Evolutionary conservation across 2,113 vertebrate genomes (phyloP).

Genomic region (Gymnarchus niloticus): DNA sequence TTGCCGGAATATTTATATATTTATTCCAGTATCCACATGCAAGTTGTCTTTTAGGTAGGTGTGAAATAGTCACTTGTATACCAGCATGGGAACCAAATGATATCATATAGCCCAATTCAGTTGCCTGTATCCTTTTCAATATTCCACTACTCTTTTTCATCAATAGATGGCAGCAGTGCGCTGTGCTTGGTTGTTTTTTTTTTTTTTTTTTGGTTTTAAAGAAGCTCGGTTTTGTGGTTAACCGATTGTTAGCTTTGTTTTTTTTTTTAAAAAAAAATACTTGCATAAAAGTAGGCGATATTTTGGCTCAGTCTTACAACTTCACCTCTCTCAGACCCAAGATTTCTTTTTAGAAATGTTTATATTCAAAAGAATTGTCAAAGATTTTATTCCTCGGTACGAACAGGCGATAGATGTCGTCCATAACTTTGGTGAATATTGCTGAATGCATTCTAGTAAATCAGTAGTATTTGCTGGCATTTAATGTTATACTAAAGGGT

Average conservation of each 20-base stretch:
- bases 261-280: background rate
- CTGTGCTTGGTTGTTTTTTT: background rate
- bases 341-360: background rate
- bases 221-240: background rate
- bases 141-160: background rate
- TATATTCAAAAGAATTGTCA: background rate
- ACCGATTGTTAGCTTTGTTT: no score
- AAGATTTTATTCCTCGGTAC: no score
- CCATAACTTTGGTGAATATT: background rate
- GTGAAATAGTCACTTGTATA: background rate
- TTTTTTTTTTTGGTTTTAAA: background rate
- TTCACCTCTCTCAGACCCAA: background rate
- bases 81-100: background rate
- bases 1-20: background rate
- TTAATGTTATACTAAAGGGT: background rate
- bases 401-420: background rate
- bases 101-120: background rate
- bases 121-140: background rate
- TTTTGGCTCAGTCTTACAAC: background rate
- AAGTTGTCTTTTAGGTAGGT: background rate
- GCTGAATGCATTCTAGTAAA: background rate
- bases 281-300: background rate
- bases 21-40: background rate
- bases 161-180: conserved; percentile 3
- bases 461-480: background rate